Base-by-base conservation (phyloP, 2,113 vertebrate genomes). In the Strix uralensis region DNA sequence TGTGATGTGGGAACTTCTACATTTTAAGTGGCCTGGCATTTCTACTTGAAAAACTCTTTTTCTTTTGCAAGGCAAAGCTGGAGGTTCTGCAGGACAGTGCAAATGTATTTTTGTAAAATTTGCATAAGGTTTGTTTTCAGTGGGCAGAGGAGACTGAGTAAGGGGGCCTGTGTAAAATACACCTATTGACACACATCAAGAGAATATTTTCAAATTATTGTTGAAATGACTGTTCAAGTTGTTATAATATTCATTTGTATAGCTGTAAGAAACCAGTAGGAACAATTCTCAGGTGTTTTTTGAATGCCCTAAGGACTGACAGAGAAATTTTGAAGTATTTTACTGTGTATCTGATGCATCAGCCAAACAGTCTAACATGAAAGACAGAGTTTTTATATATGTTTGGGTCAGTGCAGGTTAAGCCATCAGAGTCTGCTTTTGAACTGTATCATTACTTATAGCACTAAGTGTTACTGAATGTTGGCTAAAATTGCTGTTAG, bases 351-450 rank as follows among this genome's bases (percentile, higher is more conserved):
- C 74, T 78, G 94, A 46, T 92, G 61, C 71, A 75, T 54, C 81
- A 83, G 78, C 36, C 81, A 5, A 52, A 47, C 40, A 82, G 94
- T 2, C 65, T 6, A 32, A 51, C 14, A 61, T 4, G 40, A 77
- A 82, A 87, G 80, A 13, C 62, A 42, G 71, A 36, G 81, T 7
- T 58, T 63, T 92, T 92, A 87, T 90, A 25, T 38, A 73, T 77
- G 62, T 90, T 79, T 79, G 75, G 92, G 95, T 91, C 96, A 92
- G 92, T 14, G 78, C 78, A 92, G 95, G 96, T 90, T 94, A 75
- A 92, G 74, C 81, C 1, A 4, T 77, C 89, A 72, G 86, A 96
- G 86, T 44, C 88, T 92, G 65, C 44, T 62, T 84, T 62, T 88
- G 88, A 94, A 77, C 84, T 86, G 54, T 73, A 30, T 44, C 92